Percentiles rank a stretch among this genome's conserved stretches.
These are phyloP conservation scores for Melieria crassipennis DNA, from an alignment of 2,888 invertebrate genomes.

Conservation along the genomic window DNA sequence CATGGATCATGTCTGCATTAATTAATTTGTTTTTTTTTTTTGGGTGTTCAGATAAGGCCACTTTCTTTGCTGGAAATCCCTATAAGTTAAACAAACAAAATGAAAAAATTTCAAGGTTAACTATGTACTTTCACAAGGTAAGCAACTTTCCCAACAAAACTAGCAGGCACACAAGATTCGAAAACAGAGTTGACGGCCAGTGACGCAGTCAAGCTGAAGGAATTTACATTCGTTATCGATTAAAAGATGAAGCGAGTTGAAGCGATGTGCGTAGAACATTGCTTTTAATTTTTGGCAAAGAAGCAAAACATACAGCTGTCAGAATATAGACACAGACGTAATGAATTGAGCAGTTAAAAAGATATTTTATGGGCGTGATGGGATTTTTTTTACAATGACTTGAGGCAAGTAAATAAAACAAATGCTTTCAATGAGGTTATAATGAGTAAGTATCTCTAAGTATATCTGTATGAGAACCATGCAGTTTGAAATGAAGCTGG, in stretches of 20 bases:
- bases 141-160: conserved; percentile 19
- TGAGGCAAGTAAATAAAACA: too few relatives aligned
- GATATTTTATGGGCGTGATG: too few relatives aligned
- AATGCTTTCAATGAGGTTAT: too few relatives aligned
- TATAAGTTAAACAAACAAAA: background rate
- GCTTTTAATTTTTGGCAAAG: background rate
- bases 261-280: background rate
- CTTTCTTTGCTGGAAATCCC: conserved; percentile 6
- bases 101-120: conserved; percentile 18
- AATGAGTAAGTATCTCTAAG: too few relatives aligned
- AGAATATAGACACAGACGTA: too few relatives aligned
- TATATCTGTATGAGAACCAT: too few relatives aligned
- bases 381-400: too few relatives aligned
- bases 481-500: too few relatives aligned
- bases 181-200: background rate
- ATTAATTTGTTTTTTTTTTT: conserved; percentile 8
- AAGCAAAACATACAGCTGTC: too few relatives aligned
- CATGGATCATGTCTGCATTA: background rate
- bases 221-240: background rate
- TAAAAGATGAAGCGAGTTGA: background rate
- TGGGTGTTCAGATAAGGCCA: background rate
- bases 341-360: too few relatives aligned
- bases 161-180: background rate
- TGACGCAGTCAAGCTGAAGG: background rate
- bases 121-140: conserved; percentile 23